phyloP scores from a whole-genome alignment of 2,797 vertebrate genomes.

The Catamblyrhynchus diadema region DNA sequence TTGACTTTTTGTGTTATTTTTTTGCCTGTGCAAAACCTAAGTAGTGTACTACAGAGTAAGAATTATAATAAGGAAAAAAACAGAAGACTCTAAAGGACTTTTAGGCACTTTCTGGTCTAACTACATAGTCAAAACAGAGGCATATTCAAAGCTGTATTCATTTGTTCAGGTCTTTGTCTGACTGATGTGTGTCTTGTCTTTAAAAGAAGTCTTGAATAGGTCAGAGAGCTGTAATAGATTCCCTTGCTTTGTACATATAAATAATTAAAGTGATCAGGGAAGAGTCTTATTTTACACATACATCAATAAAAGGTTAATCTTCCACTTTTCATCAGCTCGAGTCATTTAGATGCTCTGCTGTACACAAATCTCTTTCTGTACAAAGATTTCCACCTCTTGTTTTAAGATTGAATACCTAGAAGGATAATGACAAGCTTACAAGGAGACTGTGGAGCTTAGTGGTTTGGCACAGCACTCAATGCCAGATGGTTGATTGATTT shows the following conservation, averaged over 20 bases:
- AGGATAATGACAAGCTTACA: not conserved
- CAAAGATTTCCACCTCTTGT: not conserved
- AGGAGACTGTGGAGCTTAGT: not conserved
- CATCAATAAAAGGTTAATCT: constrained; percentile 20
- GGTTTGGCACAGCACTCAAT: not conserved
- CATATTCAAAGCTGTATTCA: not conserved
- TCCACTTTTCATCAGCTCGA: not conserved
- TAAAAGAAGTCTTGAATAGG: not conserved
- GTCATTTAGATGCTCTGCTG: not conserved
- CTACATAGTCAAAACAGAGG: not conserved
- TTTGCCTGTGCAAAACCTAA: not conserved
- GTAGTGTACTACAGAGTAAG: not conserved
- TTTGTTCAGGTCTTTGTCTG: not conserved
- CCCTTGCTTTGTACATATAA: not conserved
- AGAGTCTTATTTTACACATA: not conserved
- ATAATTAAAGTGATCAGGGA: not conserved
- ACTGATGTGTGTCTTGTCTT: not conserved
- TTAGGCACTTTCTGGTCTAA: not conserved
- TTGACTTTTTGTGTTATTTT: not conserved
- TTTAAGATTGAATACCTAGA: not conserved
- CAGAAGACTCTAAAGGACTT: not conserved
- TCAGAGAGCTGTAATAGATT: not conserved
- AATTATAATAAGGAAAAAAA: not conserved
- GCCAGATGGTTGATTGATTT: not conserved
- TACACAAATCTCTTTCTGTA: not conserved